Percentiles rank a stretch among this genome's conserved stretches.
phyloP scores from a whole-genome alignment of 2,113 vertebrate genomes.

The Taurulus bubalis region DNA sequence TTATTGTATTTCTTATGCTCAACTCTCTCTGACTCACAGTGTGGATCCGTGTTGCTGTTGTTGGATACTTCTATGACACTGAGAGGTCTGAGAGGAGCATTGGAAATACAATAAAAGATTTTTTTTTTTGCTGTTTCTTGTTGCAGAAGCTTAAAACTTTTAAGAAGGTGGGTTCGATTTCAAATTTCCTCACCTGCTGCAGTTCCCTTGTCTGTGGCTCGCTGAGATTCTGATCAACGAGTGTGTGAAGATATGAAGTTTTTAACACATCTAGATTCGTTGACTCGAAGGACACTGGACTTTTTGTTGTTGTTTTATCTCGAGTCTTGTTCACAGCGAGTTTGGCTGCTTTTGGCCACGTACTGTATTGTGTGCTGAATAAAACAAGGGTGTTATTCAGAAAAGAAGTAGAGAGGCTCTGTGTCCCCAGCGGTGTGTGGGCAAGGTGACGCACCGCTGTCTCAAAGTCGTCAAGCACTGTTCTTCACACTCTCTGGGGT shows the following conservation, averaged over 20 bases:
- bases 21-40: background rate
- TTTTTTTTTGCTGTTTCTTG: background rate
- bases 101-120: background rate
- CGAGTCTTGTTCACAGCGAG: background rate
- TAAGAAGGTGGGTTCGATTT: background rate
- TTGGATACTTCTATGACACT: constrained; percentile 1
- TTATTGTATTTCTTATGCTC: constrained; percentile 10
- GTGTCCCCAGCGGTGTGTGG: constrained; percentile 10
- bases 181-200: background rate
- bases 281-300: background rate
- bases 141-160: background rate
- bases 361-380: background rate
- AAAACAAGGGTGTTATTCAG: background rate
- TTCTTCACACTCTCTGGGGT: background rate
- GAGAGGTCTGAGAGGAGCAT: constrained; percentile 8
- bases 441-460: constrained; percentile 6
- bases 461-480: background rate
- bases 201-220: background rate
- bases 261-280: constrained; percentile 16
- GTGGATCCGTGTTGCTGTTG: background rate
- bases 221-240: constrained; percentile 5
- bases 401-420: background rate
- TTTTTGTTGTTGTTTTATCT: background rate
- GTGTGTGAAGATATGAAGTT: background rate
- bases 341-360: background rate